Conservation (phyloP, 2,888 invertebrate genomes). For the Crepidodera aurea region DNA sequence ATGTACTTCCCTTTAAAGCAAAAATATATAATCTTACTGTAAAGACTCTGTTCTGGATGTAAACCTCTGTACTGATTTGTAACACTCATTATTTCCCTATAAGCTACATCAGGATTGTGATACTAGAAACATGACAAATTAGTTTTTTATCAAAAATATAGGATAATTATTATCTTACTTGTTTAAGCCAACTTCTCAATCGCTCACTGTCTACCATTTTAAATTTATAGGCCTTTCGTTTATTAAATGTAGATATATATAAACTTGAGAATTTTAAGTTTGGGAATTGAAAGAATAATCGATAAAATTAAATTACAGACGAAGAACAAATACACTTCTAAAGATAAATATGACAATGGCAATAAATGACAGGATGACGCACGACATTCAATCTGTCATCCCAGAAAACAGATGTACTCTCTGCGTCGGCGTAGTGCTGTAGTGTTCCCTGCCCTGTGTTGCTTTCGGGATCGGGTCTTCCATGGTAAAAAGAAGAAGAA, state of each 20-base stretch:
- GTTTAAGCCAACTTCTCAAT: constrained; percentile 64
- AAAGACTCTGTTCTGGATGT: constrained; percentile 70
- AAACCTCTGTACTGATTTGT: constrained; percentile 72
- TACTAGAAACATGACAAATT: constrained; percentile 66
- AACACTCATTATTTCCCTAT: constrained; percentile 73
- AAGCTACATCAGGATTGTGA: constrained; percentile 72
- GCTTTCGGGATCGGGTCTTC: no score
- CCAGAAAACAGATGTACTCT: no score
- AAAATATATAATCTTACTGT: constrained; percentile 66
- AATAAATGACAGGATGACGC: no score
- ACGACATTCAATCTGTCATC: no score
- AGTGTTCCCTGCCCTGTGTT: no score
- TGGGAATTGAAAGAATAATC: no score
- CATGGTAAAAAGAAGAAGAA: no score
- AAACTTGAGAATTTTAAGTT: no score
- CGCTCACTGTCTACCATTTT: constrained; percentile 61
- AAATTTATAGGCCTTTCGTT: background rate
- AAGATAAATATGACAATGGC: no score
- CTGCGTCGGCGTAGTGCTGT: no score
- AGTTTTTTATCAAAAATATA: background rate
- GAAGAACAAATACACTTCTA: no score
- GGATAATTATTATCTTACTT: constrained; percentile 54
- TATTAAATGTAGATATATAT: background rate
- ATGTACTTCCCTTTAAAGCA: background rate
- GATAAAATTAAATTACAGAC: no score